Evolutionary conservation across 2,797 vertebrate genomes (phyloP).

Genomic region (Botia almorhae): DNA sequence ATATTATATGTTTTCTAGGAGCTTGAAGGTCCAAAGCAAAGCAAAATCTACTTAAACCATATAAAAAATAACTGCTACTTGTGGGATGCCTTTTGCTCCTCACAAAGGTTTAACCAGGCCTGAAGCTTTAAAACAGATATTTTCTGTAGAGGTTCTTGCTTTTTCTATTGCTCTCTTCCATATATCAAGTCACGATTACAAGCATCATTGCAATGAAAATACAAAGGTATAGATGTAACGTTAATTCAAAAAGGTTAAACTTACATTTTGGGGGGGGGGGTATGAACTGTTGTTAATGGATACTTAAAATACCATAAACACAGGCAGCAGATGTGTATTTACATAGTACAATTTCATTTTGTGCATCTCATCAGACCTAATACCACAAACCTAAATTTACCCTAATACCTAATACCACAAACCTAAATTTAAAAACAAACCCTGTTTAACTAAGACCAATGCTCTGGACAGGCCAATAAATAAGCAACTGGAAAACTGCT

Average conservation of each 20-base stretch:
- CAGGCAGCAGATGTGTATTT: not conserved
- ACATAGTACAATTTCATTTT: not conserved
- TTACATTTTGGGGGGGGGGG: not conserved
- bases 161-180: slow-evolving; percentile 7
- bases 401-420: slow-evolving; percentile 12
- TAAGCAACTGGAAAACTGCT: slow-evolving; percentile 28
- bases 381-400: not conserved
- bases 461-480: slow-evolving; percentile 38
- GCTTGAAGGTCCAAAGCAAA: not conserved
- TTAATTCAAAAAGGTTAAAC: not conserved
- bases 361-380: not conserved
- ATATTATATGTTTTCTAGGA: not conserved
- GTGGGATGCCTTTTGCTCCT: not conserved
- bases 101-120: not conserved
- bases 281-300: not conserved
- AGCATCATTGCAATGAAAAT: not conserved
- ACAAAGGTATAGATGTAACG: not conserved
- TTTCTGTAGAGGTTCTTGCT: not conserved
- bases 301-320: not conserved
- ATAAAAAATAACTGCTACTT: slow-evolving; percentile 5
- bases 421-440: not conserved
- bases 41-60: not conserved
- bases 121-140: not conserved
- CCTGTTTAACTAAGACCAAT: not conserved
- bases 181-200: not conserved